These are phyloP conservation scores for Petrocephalus microphthalmus DNA, from an alignment of 2,113 vertebrate species.

Conservation along the genomic window DNA sequence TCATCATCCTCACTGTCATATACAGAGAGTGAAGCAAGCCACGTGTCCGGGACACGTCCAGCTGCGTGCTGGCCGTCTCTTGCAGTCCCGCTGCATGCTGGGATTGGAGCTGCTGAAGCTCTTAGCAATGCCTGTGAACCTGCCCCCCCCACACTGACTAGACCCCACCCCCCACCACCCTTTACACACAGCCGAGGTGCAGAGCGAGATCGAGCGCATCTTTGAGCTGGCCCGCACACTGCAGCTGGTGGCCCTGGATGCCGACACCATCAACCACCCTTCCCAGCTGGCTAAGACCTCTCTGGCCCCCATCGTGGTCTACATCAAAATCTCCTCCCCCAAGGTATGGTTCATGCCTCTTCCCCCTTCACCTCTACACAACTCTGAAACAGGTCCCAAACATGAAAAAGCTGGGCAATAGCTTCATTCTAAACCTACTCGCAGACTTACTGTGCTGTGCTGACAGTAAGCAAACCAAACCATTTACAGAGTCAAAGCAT, in stretches of 20 bases:
- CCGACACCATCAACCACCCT: conserved; percentile 94
- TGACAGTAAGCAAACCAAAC: neutral
- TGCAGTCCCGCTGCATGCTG: neutral
- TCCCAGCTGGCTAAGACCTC: conserved; percentile 91
- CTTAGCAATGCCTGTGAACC: neutral
- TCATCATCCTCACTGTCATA: neutral
- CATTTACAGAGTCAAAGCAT: neutral
- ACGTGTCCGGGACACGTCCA: neutral
- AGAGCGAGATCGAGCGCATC: conserved; percentile 93
- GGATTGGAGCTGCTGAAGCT: neutral
- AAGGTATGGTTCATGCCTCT: conserved; percentile 62
- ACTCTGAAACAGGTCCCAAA: neutral
- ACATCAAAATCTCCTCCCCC: conserved; percentile 91
- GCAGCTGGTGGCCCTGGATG: conserved; percentile 87
- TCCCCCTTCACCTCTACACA: neutral
- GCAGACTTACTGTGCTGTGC: neutral
- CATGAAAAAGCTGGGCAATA: neutral
- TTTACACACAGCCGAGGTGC: conserved; percentile 74
- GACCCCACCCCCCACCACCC: neutral
- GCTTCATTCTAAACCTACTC: neutral
- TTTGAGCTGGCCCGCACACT: conserved; percentile 92
- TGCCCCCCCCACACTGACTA: neutral
- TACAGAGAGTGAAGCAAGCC: neutral
- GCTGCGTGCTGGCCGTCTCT: neutral
- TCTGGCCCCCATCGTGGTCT: conserved; percentile 89